A percentile compares a stretch with the other conserved stretches of the same genome.
phyloP scores from a whole-genome alignment of 2,888 invertebrate genomes.

The Drosophila antonietae region DNA sequence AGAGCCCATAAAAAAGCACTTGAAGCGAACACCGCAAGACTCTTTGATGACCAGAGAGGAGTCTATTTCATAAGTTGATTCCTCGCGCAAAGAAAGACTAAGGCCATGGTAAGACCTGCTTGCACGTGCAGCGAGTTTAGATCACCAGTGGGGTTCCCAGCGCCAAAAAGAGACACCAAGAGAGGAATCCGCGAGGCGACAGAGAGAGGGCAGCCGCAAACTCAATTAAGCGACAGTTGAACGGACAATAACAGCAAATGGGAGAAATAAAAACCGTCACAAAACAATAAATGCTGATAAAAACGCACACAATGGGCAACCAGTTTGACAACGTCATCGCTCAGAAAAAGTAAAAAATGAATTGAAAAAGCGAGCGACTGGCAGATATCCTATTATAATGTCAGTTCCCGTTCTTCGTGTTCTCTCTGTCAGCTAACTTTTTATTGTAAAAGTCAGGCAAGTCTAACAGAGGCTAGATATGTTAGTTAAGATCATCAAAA shows the following conservation, averaged over 20 bases:
- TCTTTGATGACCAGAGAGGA: constrained; percentile 35
- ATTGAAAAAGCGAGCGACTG: neutral
- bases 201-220: constrained; percentile 48
- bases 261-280: constrained; percentile 51
- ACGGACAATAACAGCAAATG: constrained; percentile 57
- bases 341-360: constrained; percentile 19
- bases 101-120: constrained; percentile 11
- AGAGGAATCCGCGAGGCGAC: neutral
- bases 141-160: constrained; percentile 43
- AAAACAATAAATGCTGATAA: constrained; percentile 79
- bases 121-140: constrained; percentile 33
- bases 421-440: neutral
- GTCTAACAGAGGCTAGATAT: neutral
- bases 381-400: constrained; percentile 3
- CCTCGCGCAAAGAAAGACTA: constrained; percentile 13
- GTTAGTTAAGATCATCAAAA: neutral
- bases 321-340: constrained; percentile 78
- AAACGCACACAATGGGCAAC: constrained; percentile 57
- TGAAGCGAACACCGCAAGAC: constrained; percentile 37
- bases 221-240: constrained; percentile 79
- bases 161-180: neutral
- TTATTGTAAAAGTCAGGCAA: neutral
- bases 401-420: neutral
- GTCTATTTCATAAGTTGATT: constrained; percentile 16
- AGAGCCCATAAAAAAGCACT: constrained; percentile 57